A percentile compares a stretch with the other conserved stretches of the same genome.
Evolutionary conservation across 2,888 invertebrate genomes (phyloP).

Genomic region (Nematopogon swammerdamellus): DNA sequence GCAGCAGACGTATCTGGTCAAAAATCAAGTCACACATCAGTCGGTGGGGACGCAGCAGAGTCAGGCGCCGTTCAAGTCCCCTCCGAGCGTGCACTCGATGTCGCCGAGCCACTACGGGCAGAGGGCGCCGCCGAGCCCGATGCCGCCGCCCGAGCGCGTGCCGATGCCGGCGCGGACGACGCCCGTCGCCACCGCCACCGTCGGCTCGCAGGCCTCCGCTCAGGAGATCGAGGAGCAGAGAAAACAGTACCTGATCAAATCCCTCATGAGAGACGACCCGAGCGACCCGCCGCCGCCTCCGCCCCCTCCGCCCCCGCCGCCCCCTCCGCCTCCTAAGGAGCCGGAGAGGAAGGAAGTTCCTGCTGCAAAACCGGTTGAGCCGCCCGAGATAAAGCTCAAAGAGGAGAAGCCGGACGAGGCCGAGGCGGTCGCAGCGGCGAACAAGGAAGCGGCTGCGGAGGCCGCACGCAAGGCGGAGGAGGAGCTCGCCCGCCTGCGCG

Average conservation of each 20-base stretch:
- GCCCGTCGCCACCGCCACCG: constrained; percentile 38
- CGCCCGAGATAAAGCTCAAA: constrained; percentile 11
- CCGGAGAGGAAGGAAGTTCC: constrained; percentile 42
- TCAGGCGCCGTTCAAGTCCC: constrained; percentile 19
- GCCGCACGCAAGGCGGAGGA: constrained; percentile 17
- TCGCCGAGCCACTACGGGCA: not conserved
- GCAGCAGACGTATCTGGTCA: not conserved
- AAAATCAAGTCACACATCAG: not conserved
- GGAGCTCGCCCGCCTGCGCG: constrained; percentile 14
- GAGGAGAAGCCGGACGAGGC: not conserved
- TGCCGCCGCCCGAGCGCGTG: too few relatives aligned
- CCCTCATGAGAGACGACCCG: constrained; percentile 83
- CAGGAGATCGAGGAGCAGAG: constrained; percentile 63
- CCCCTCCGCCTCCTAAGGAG: constrained; percentile 39
- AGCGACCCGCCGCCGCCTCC: constrained; percentile 57
- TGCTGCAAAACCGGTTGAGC: constrained; percentile 26
- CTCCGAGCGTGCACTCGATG: constrained; percentile 15
- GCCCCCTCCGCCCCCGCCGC: constrained; percentile 42
- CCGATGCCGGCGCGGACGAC: constrained; percentile 28
- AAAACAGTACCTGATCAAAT: constrained; percentile 85
- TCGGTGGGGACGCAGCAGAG: not conserved
- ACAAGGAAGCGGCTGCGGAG: constrained; percentile 23
- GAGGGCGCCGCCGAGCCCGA: constrained; percentile 8
- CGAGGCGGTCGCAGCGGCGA: constrained; percentile 20
- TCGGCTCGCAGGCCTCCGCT: constrained; percentile 46